Evolutionary conservation across 2,113 vertebrate species (phyloP).

Genomic region (Chionis minor): DNA sequence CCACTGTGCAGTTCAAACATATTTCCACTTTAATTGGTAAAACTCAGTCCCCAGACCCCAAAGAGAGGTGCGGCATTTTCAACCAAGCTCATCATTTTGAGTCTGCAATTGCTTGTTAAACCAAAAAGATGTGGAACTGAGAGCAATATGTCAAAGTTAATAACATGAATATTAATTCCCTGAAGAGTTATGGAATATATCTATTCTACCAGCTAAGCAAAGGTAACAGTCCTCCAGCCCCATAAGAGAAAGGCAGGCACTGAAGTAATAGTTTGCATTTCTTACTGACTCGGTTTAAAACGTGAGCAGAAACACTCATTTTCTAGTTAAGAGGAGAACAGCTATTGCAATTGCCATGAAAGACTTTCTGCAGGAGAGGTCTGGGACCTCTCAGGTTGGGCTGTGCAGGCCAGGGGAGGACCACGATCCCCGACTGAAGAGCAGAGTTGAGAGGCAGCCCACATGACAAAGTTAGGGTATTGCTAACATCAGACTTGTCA

Average conservation of each 20-base stretch:
- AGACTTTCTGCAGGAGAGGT: not conserved
- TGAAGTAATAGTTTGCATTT: not conserved
- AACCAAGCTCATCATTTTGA: conserved; percentile 43
- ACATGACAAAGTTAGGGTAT: not conserved
- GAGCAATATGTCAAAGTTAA: conserved; percentile 39
- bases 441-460: not conserved
- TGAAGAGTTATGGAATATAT: not conserved
- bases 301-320: not conserved
- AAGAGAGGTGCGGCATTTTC: conserved; percentile 42
- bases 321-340: not conserved
- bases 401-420: not conserved
- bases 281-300: not conserved
- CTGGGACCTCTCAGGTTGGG: not conserved
- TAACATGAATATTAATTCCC: conserved; percentile 56
- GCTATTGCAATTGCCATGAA: not conserved
- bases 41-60: conserved; percentile 37
- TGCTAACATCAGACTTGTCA: not conserved
- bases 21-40: conserved; percentile 56
- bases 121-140: conserved; percentile 9
- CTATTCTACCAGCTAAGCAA: not conserved
- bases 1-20: not conserved
- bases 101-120: conserved; percentile 46
- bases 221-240: conserved; percentile 11
- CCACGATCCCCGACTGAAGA: no score
- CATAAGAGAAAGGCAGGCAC: not conserved